Base-by-base conservation (phyloP, 2,113 vertebrate genomes). In the Paramisgurnus dabryanus region DNA sequence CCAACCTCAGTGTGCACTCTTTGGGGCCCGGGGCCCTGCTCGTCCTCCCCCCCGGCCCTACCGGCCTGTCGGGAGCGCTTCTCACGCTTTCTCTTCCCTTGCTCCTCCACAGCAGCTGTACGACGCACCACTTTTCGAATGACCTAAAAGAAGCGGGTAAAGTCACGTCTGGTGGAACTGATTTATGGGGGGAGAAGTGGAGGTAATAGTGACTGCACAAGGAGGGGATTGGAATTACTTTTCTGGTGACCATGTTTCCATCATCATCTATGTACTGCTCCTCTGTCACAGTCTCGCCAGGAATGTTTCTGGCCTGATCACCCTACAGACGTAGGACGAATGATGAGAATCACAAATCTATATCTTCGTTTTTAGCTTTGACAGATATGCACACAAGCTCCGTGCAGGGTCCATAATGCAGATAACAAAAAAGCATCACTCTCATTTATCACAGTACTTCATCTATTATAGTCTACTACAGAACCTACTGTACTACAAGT, bases 191-290 rank as follows among this genome's bases (percentile, higher is more conserved):
- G 85, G 61, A 58, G 6, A 15, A 27, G 60, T 9, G 10, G 34
- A 79, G 40, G 71, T 41, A 57, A 50, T 4, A 11, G 66, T 7
- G 9, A 39, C n/a, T 76, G 55, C 84, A 60, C 67, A 78, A 45
- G 74, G 64, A 40, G 84, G 66, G 7, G 2, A 45, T 69, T 8
- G 84, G 64, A 75, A 85, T 98, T 98, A 99, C 98, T 99, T 99
- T 99, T 98, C 96, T 95, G 43, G 96, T 99, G 94, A 99, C 92
- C 92, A 96, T 87, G 94, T 94, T 97, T 87, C 98, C 98, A 87
- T 99, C 96, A 91, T 98, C 96, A 12, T 99, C 97, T 63, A 94
- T 97, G 89, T 96, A 99, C 85, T 97, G 95, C 69, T 99, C 97
- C 92, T 96, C 95, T 55, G 94, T 98, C 91, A 99, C 95, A 84